phyloP scores from a whole-genome alignment of 2,797 vertebrate species.

The Podargus strigoides region DNA sequence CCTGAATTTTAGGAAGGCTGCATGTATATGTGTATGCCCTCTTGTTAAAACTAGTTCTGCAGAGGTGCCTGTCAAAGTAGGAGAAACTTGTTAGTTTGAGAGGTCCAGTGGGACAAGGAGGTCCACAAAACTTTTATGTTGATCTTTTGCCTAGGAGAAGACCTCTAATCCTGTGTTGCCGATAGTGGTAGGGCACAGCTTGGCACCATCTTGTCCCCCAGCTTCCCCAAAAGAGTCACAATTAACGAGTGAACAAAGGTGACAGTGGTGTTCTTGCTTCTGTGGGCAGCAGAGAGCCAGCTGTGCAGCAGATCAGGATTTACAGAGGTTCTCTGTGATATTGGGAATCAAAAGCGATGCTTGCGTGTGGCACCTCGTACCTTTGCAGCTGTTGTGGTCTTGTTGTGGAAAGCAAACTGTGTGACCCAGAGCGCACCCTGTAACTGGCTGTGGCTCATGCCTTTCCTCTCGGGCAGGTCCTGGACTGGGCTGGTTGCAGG shows the following conservation, averaged over 20 bases:
- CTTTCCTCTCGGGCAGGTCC: background rate
- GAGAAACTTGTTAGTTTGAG: background rate
- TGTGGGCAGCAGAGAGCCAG: background rate
- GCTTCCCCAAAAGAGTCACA: background rate
- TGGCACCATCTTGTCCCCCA: background rate
- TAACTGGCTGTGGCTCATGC: background rate
- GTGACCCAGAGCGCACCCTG: background rate
- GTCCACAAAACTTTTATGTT: background rate
- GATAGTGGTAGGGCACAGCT: background rate
- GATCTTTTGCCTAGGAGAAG: background rate
- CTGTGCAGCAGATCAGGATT: background rate
- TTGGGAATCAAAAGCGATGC: background rate
- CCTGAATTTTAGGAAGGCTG: background rate
- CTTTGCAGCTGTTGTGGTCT: background rate
- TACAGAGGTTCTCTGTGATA: background rate
- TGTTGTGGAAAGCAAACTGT: background rate
- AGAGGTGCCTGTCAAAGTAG: background rate
- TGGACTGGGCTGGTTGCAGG: background rate
- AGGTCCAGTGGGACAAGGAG: background rate
- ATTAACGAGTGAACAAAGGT: background rate
- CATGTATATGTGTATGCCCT: background rate
- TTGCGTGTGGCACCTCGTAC: accelerated
- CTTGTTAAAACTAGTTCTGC: background rate
- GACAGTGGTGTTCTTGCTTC: background rate
- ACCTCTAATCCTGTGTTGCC: background rate